Base-by-base conservation (phyloP, 2,113 vertebrate species). In the Leucosticte australis region DNA sequence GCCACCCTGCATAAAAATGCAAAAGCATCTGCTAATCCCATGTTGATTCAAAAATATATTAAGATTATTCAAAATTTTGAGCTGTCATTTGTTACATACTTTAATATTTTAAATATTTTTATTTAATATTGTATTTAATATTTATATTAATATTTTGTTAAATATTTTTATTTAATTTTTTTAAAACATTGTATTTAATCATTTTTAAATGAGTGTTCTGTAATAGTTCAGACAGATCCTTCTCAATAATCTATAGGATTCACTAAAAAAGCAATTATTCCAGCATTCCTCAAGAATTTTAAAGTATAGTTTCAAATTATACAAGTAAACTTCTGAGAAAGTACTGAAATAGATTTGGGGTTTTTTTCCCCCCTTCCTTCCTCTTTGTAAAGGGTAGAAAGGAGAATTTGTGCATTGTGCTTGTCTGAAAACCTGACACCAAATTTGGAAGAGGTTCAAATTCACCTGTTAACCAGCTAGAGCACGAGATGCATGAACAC, bases 301-400 rank as follows among this genome's bases (percentile, higher is more conserved):
- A 4, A 85, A 86, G 4, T 18, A 39, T 0, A 69, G 11, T 33
- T 89, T 65, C 76, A 42, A 70, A 52, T 33, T 70, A 53, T 67
- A 67, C 1, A 4, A 74, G 63, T 4, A 70, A 92, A 63, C 44
- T 95, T 94, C 93, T 95, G 78, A 80, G 68, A 93, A 95, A 67
- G 50, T 28, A 86, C 89, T 88, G 56, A 86, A 96, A 95, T 92
- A 86, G 76, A 70, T 60, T 23, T 60, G 46, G 59, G 57, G 2
- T 1, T 86, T 83, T 71, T 80, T 47, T 9, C 3, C 64, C 69
- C 53, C 59, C 69, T 95, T 94, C 94, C 94, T 94, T 87, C 83
- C 89, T 89, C 94, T 94, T 94, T 84, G 53, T 5, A 33, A 50
- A 74, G 44, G 71, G 50, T 44, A 90, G 50, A 95, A 87, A 82